Percentiles rank a stretch among this genome's conserved stretches.
phyloP scores from a whole-genome alignment of 1,140 invertebrate genomes.

The Drosophila neocordata region DNA sequence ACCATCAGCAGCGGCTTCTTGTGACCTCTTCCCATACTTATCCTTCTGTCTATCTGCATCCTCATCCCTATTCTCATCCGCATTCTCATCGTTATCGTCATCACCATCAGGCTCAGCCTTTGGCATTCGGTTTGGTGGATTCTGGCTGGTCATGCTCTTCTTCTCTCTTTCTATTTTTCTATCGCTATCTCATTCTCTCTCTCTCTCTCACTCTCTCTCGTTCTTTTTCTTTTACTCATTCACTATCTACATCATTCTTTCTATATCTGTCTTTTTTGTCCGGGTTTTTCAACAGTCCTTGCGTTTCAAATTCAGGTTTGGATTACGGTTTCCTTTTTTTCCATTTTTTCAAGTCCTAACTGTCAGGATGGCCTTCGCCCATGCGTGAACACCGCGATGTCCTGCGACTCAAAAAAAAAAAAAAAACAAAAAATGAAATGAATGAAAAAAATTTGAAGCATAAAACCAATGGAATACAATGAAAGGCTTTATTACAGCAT shows the following conservation, averaged over 20 bases:
- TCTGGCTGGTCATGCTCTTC: conserved; percentile 5
- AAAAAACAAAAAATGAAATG: not conserved
- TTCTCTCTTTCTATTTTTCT: too few relatives aligned
- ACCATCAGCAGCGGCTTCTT: not conserved
- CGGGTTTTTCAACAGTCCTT: not conserved
- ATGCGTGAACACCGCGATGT: conserved; percentile 13
- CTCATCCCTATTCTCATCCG: too few relatives aligned
- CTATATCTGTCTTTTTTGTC: conserved; percentile 6
- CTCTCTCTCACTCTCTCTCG: not conserved
- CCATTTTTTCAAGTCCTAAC: not conserved
- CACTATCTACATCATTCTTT: not conserved
- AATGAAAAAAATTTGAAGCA: not conserved
- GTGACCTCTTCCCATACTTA: not conserved
- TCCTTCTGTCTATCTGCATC: too few relatives aligned
- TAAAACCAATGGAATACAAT: not conserved
- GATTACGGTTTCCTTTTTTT: conserved; percentile 8
- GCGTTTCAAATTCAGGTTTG: conserved; percentile 11
- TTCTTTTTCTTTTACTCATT: not conserved
- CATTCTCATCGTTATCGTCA: too few relatives aligned
- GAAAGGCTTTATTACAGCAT: not conserved
- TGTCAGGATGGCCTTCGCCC: conserved; percentile 11
- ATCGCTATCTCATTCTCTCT: not conserved
- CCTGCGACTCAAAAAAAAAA: conserved; percentile 1
- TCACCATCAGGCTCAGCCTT: not conserved
- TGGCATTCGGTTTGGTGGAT: conserved; percentile 7